These are phyloP conservation scores for Nasonia oneida DNA, from an alignment of 2,888 invertebrate genomes.

Conservation along the genomic window DNA sequence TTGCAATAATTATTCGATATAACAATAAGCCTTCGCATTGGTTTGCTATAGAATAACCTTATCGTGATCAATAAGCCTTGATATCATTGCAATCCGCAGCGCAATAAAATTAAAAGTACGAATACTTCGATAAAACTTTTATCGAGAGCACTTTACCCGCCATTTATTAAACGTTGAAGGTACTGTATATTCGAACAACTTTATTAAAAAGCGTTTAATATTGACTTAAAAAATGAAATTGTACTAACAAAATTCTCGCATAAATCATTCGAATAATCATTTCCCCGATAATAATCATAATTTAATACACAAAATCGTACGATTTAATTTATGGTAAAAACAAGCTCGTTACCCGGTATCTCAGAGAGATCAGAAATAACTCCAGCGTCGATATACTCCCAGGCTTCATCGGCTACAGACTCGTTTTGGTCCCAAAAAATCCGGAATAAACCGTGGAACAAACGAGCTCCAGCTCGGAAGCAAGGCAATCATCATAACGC, in stretches of 20 bases:
- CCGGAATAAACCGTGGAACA: not conserved
- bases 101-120: no score
- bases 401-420: not conserved
- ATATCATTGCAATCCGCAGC: no score
- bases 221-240: no score
- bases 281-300: not conserved
- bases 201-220: no score
- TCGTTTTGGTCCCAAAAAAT: not conserved
- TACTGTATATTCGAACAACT: no score
- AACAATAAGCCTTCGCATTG: no score
- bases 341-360: not conserved
- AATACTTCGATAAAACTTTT: no score
- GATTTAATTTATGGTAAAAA: constrained; percentile 4
- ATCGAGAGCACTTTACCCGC: no score
- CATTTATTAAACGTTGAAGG: no score
- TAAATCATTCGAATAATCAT: not conserved
- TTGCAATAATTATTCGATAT: no score
- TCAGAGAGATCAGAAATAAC: not conserved
- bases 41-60: no score
- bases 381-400: not conserved
- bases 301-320: not conserved
- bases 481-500: constrained; percentile 1
- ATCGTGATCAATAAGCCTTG: no score
- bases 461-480: constrained; percentile 6
- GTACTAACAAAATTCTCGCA: not conserved